Base-by-base conservation (phyloP, 2,888 invertebrate genomes). In the Halictus ligatus region DNA sequence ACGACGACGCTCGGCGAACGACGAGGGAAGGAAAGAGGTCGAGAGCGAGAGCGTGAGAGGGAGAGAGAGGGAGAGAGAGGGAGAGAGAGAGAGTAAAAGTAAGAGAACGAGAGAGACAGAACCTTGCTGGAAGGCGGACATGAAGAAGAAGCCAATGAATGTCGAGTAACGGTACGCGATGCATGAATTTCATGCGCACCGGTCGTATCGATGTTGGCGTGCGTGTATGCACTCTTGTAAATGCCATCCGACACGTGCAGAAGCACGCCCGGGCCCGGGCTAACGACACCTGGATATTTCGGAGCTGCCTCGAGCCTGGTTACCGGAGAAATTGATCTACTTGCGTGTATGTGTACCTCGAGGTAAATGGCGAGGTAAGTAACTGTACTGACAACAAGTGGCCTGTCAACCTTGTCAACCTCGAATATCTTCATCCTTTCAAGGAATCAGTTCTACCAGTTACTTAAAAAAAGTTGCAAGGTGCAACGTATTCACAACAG, bases 81-180 rank as follows among this genome's bases (percentile, higher is more conserved):
- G 67, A 69, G 8, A 35, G 67, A 18, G 10, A 29, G 29, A 18
- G 29, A 35, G 29, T 29, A 18, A 48, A 64, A 25, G 64, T 2
- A 18, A 18, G 73, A 79, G 48, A 76, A 67, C 79, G 82, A 81
- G 64, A 73, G 88, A 87, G 76, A 84, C 64, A 85, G 86, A 88
- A 85, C 81, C 84, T 35, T 72, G 87, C 83, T 76, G 83, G 86
- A 89, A 90, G 88, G 86, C 89, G 87, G 90, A 89, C 91, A 91
- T 91, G 90, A 91, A 90, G 89, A 86, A 86, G 90, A 89, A 90
- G 89, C 91, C 92, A 89, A 92, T 92, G 93, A 93, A 93, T 92
- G 93, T 92, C 92, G 92, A 88, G 88, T 93, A 93, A 93, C 93
- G 93, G 93, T 91, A 92, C 89, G 82, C 89, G 89, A 84, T 92